Evolutionary conservation across 2,113 vertebrate species (phyloP).

Genomic region (Aphyosemion australe): DNA sequence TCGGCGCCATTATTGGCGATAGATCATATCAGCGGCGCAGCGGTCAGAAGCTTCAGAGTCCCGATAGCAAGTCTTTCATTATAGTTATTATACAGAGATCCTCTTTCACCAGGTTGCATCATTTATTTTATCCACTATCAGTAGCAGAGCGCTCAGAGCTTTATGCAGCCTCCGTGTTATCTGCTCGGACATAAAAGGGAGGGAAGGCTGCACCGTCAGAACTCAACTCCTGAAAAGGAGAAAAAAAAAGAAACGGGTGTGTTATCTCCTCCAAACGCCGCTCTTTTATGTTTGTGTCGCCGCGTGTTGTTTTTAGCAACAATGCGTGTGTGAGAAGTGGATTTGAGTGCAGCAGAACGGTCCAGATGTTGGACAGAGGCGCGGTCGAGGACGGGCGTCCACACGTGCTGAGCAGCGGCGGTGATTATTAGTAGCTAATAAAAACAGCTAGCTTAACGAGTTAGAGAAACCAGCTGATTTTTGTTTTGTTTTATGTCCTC

Average conservation of each 20-base stretch:
- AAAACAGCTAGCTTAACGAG: constrained; percentile 5
- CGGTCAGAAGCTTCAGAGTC: constrained; percentile 58
- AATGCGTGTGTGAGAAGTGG: constrained; percentile 24
- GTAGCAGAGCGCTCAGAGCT: constrained; percentile 41
- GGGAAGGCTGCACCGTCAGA: constrained; percentile 33
- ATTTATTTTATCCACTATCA: constrained; percentile 77
- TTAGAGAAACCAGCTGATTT: too few relatives aligned
- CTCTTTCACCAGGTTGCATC: constrained; percentile 82
- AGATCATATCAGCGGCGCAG: constrained; percentile 61
- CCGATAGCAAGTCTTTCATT: constrained; percentile 69
- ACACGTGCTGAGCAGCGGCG: constrained; percentile 57
- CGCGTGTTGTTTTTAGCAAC: constrained; percentile 34
- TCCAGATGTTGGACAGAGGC: constrained; percentile 55
- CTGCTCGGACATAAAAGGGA: constrained; percentile 55
- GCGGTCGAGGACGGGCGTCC: constrained; percentile 42
- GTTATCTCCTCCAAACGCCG: constrained; percentile 38
- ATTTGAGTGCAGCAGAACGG: neutral
- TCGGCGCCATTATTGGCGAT: constrained; percentile 60
- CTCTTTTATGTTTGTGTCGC: constrained; percentile 33
- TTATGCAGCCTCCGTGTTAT: constrained; percentile 57
- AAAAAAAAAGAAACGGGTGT: neutral
- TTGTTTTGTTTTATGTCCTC: constrained; percentile 4
- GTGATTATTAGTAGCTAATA: constrained; percentile 11
- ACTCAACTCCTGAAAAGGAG: constrained; percentile 15
- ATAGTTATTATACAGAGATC: constrained; percentile 64